These are phyloP conservation scores for Fragum fragum DNA, from an alignment of 2,888 invertebrate genomes.

Conservation along the genomic window DNA sequence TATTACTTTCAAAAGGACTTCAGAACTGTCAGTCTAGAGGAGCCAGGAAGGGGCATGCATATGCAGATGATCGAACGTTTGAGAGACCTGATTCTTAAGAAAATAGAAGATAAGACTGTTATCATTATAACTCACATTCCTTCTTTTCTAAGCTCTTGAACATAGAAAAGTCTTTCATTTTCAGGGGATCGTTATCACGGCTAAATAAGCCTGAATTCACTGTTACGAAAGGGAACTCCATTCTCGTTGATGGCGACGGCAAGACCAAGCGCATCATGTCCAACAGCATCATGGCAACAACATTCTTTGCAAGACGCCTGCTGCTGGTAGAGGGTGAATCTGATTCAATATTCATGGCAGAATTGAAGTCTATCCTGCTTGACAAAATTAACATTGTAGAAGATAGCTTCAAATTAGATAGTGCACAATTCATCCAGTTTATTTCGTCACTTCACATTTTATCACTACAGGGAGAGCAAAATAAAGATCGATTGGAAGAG, in stretches of 20 bases:
- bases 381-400: neutral
- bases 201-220: too few relatives aligned
- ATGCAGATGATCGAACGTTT: slow-evolving; percentile 32
- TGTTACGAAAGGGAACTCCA: neutral
- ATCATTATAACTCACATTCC: slow-evolving; percentile 1
- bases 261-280: slow-evolving; percentile 20
- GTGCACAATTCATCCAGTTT: neutral
- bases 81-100: slow-evolving; percentile 12
- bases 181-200: neutral
- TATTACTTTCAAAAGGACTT: slow-evolving; percentile 18
- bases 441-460: slow-evolving; percentile 15
- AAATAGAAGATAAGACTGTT: slow-evolving; percentile 18
- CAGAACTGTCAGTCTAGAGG: slow-evolving; percentile 25
- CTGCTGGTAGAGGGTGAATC: slow-evolving; percentile 30
- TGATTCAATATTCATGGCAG: slow-evolving; percentile 5
- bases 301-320: slow-evolving; percentile 19
- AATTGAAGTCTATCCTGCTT: slow-evolving; percentile 14
- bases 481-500: neutral
- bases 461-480: slow-evolving; percentile 5
- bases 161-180: neutral
- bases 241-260: neutral
- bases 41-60: slow-evolving; percentile 38
- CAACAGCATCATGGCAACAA: neutral
- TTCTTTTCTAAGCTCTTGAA: neutral
- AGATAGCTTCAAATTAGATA: neutral